A percentile compares a stretch with the other conserved stretches of the same genome.
Conservation (phyloP, 2,888 invertebrate genomes). For the Ectemnius cavifrons region DNA sequence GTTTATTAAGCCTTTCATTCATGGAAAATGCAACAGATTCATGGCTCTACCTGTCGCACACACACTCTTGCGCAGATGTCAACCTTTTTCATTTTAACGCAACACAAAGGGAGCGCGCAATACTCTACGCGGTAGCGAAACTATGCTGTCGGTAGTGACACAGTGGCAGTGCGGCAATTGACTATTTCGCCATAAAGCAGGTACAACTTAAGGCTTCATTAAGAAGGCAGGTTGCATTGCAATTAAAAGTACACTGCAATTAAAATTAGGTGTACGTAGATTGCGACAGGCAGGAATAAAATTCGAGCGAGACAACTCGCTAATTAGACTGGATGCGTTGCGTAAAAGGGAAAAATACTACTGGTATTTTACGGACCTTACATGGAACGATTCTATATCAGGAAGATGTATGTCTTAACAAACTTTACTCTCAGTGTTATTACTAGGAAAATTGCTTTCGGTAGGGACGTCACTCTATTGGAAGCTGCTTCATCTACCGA, state of each 20-base stretch:
- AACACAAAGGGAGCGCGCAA: background rate
- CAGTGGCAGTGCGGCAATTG: slow-evolving; percentile 25
- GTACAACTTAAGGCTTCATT: slow-evolving; percentile 13
- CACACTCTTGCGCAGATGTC: too few species aligned
- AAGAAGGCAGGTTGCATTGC: background rate
- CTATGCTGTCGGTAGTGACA: background rate
- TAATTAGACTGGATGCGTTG: slow-evolving; percentile 21
- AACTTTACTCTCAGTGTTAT: too few species aligned
- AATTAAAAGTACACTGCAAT: slow-evolving; percentile 41
- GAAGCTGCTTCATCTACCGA: too few species aligned
- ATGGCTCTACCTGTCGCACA: too few species aligned
- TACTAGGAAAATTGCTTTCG: too few species aligned
- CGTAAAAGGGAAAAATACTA: background rate
- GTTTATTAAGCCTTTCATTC: slow-evolving; percentile 50
- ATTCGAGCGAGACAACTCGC: slow-evolving; percentile 24
- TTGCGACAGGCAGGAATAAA: slow-evolving; percentile 37
- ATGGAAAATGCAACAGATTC: slow-evolving; percentile 11
- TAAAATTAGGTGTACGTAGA: slow-evolving; percentile 24
- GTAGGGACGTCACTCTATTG: too few species aligned
- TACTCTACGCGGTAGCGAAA: slow-evolving; percentile 7
- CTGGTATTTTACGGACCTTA: too few species aligned
- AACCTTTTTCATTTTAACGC: too few species aligned
- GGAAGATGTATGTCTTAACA: too few species aligned
- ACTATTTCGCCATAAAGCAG: slow-evolving; percentile 18
- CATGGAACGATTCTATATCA: too few species aligned